phyloP scores from a whole-genome alignment of 2,797 vertebrate genomes.

The Momotus momota region DNA sequence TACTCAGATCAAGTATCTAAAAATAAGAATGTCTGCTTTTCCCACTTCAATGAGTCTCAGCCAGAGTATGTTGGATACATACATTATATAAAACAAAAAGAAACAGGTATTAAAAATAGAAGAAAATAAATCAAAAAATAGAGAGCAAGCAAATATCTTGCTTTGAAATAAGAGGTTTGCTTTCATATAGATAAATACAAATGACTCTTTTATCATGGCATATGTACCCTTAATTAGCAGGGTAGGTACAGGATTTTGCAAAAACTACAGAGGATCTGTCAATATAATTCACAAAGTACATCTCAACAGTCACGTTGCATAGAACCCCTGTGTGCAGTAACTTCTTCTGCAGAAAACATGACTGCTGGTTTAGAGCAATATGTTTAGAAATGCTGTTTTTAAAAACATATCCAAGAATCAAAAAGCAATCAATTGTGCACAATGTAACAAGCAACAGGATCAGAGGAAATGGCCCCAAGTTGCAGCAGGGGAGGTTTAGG shows the following conservation, averaged over 20 bases:
- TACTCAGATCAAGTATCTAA: background rate
- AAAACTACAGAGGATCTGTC: background rate
- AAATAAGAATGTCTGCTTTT: constrained; percentile 53
- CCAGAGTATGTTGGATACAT: background rate
- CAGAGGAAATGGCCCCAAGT: background rate
- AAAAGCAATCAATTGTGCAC: background rate
- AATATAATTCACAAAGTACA: background rate
- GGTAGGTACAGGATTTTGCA: background rate
- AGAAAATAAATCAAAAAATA: background rate
- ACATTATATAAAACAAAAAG: background rate
- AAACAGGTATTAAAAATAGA: constrained; percentile 23
- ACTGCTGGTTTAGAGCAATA: background rate
- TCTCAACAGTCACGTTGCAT: background rate
- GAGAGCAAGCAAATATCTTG: background rate
- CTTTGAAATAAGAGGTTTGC: constrained; percentile 33
- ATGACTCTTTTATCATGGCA: constrained; percentile 24
- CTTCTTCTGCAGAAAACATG: background rate
- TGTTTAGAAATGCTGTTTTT: background rate
- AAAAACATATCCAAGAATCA: background rate
- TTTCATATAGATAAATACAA: constrained; percentile 45
- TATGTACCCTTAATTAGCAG: constrained; percentile 11
- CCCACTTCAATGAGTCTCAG: constrained; percentile 17
- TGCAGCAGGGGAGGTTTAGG: background rate
- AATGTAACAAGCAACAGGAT: background rate
- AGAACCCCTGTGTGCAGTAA: background rate